A percentile compares a stretch with the other conserved stretches of the same genome.
phyloP scores from a whole-genome alignment of 2,888 invertebrate species.

The Leptinotarsa juncta region DNA sequence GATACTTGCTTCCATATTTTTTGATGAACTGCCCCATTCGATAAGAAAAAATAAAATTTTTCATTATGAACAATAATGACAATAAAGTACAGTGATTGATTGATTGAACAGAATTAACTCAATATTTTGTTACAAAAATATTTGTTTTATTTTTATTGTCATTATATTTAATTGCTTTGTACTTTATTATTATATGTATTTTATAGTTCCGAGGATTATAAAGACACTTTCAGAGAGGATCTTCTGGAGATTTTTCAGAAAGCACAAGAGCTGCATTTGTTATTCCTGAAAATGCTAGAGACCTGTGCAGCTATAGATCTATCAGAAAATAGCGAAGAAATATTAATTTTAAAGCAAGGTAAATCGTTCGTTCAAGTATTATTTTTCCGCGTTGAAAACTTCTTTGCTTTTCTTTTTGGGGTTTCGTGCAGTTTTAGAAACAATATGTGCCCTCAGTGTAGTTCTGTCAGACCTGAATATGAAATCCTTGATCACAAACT shows the following conservation, averaged over 20 bases:
- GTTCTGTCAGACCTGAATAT: conserved; percentile 67
- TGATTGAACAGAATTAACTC: too few species aligned
- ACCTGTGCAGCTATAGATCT: conserved; percentile 35
- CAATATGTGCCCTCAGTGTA: conserved; percentile 67
- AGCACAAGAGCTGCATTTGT: conserved; percentile 49
- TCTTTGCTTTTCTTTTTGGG: not conserved
- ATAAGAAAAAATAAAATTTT: too few species aligned
- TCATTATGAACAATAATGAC: too few species aligned
- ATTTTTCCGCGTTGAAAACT: not conserved
- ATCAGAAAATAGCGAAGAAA: conserved; percentile 40
- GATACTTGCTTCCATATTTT: too few species aligned
- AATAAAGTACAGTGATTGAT: too few species aligned
- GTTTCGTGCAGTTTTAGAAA: conserved; percentile 63
- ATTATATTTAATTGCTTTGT: too few species aligned
- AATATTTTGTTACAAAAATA: too few species aligned
- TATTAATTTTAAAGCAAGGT: conserved; percentile 46
- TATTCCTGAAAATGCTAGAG: conserved; percentile 50
- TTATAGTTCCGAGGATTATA: conserved; percentile 53
- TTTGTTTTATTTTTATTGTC: too few species aligned
- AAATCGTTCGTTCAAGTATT: not conserved
- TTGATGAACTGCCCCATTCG: too few species aligned
- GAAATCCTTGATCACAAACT: conserved; percentile 70
- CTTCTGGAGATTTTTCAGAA: conserved; percentile 51
- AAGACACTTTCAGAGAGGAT: conserved; percentile 49
- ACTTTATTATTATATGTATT: not conserved